phyloP scores from a whole-genome alignment of 2,888 invertebrate species.

The Ochlodes sylvanus region DNA sequence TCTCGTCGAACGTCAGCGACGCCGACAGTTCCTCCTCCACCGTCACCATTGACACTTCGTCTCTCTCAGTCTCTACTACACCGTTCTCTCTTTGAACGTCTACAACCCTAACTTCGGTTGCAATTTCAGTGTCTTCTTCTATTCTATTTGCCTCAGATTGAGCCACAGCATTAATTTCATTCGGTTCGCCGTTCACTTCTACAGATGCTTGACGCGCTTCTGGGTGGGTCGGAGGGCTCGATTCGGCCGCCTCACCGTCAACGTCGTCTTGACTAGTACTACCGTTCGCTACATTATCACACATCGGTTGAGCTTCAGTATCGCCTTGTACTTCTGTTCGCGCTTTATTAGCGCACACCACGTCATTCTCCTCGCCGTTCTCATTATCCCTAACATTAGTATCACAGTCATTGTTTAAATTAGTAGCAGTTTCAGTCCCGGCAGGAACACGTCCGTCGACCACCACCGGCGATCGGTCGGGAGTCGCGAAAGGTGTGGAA shows the following conservation, averaged over 20 bases:
- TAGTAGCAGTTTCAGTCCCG: constrained; percentile 52
- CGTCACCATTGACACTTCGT: constrained; percentile 40
- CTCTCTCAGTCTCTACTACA: constrained; percentile 42
- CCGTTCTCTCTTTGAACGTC: constrained; percentile 45
- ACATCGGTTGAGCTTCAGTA: constrained; percentile 54
- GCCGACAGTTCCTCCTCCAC: constrained; percentile 52
- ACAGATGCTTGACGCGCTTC: constrained; percentile 14
- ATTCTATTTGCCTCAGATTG: constrained; percentile 24
- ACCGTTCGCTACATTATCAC: constrained; percentile 53
- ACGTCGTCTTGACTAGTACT: constrained; percentile 59
- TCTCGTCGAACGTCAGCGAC: constrained; percentile 77
- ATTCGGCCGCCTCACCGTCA: constrained; percentile 20
- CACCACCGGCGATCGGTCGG: constrained; percentile 66
- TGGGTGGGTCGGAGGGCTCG: neutral
- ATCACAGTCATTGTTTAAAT: constrained; percentile 80
- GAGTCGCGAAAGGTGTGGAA: constrained; percentile 72
- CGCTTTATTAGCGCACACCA: constrained; percentile 71
- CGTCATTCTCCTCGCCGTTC: constrained; percentile 77
- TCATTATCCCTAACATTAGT: constrained; percentile 75
- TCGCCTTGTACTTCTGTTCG: constrained; percentile 41
- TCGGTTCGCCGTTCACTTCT: constrained; percentile 14
- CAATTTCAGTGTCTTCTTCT: constrained; percentile 40
- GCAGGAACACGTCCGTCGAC: constrained; percentile 38
- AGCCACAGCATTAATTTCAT: constrained; percentile 36
- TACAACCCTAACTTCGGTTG: constrained; percentile 37